A percentile compares a stretch with the other conserved stretches of the same genome.
These are phyloP conservation scores for Ischnus inquisitorius DNA, from an alignment of 2,888 invertebrate genomes.

Conservation along the genomic window DNA sequence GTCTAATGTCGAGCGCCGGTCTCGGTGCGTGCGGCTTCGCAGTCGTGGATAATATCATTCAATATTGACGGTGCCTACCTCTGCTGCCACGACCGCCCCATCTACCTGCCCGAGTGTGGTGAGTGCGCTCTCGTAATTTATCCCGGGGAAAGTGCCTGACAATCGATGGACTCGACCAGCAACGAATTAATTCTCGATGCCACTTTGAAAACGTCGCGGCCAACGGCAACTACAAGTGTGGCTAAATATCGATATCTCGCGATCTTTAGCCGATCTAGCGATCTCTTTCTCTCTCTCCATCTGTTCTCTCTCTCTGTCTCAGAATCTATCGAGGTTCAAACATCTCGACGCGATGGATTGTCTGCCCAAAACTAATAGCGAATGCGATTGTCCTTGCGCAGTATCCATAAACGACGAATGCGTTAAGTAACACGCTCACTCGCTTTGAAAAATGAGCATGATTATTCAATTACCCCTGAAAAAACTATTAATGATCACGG, in stretches of 20 bases:
- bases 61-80: constrained; percentile 87
- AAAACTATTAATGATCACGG: neutral
- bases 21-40: constrained; percentile 98
- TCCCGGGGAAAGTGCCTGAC: constrained; percentile 76
- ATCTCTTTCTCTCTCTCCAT: constrained; percentile 47
- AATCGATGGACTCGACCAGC: constrained; percentile 78
- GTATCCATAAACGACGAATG: neutral
- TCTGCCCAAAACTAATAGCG: neutral
- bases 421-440: neutral
- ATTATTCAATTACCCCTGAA: neutral
- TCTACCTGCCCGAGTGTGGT: constrained; percentile 83
- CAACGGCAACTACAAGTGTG: constrained; percentile 46
- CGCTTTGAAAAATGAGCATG: neutral
- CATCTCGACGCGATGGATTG: constrained; percentile 11
- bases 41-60: constrained; percentile 93
- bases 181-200: constrained; percentile 76
- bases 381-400: constrained; percentile 4
- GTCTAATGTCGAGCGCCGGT: constrained; percentile 95
- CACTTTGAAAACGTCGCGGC: constrained; percentile 58
- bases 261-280: constrained; percentile 41
- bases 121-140: constrained; percentile 76
- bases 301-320: constrained; percentile 24
- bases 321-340: neutral
- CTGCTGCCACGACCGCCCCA: constrained; percentile 84
- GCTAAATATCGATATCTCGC: constrained; percentile 52